Conservation (phyloP, 1,140 invertebrate species). For the Branchinecta lindahli region DNA sequence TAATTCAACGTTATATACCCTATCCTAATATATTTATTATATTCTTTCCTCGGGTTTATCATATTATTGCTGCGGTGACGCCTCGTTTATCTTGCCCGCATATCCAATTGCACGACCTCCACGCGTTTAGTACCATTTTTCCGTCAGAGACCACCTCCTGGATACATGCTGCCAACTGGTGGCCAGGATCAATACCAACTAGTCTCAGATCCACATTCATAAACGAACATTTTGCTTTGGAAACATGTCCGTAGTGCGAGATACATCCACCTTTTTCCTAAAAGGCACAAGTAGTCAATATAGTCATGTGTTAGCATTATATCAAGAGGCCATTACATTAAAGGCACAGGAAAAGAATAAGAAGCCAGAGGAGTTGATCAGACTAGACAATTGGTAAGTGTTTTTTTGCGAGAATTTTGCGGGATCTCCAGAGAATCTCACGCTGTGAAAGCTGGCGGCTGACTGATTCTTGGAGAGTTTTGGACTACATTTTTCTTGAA, state of each 20-base stretch:
- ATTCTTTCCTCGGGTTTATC: too few relatives aligned
- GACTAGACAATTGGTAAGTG: constrained; percentile 82
- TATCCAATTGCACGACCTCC: too few relatives aligned
- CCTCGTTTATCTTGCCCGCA: too few relatives aligned
- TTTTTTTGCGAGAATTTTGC: constrained; percentile 17
- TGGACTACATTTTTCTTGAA: too few relatives aligned
- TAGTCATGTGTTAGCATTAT: constrained; percentile 69
- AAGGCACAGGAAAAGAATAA: constrained; percentile 74
- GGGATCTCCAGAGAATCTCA: not conserved
- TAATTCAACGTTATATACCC: too few relatives aligned
- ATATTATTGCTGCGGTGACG: too few relatives aligned
- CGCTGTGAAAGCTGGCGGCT: too few relatives aligned
- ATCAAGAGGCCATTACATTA: constrained; percentile 65
- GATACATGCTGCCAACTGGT: constrained; percentile 3
- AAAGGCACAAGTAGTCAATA: constrained; percentile 70
- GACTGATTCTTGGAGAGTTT: too few relatives aligned
- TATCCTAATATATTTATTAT: too few relatives aligned
- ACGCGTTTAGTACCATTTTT: too few relatives aligned
- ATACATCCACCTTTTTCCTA: constrained; percentile 75
- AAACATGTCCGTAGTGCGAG: constrained; percentile 59
- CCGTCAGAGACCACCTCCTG: too few relatives aligned
- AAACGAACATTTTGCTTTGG: not conserved
- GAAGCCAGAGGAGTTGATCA: constrained; percentile 80
- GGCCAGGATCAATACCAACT: constrained; percentile 1
- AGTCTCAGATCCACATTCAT: not conserved